Evolutionary conservation across 2,888 invertebrate species (phyloP).

Genomic region (Aphidoletes aphidimyza): DNA sequence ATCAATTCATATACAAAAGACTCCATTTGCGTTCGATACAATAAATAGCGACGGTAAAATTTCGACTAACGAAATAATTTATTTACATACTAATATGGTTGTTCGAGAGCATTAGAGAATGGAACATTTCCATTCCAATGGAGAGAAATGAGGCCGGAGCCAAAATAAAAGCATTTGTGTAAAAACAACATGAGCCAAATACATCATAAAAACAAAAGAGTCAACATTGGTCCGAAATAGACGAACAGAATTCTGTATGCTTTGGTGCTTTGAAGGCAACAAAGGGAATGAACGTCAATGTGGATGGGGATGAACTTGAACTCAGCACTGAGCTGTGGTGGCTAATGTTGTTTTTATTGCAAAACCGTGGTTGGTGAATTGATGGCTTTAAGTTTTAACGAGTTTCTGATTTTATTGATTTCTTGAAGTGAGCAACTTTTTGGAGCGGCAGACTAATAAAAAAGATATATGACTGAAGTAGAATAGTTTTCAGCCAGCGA

Average conservation of each 20-base stretch:
- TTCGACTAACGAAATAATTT: constrained; percentile 31
- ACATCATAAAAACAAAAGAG: constrained; percentile 12
- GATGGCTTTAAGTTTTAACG: constrained; percentile 48
- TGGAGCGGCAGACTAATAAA: too few species aligned
- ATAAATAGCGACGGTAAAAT: not conserved
- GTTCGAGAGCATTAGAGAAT: not conserved
- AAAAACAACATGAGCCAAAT: not conserved
- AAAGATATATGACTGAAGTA: too few species aligned
- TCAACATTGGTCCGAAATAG: not conserved
- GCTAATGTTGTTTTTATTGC: constrained; percentile 15
- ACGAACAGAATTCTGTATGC: too few species aligned
- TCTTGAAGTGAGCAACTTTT: not conserved
- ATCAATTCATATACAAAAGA: too few species aligned
- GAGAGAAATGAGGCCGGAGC: not conserved
- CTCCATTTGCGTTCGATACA: not conserved
- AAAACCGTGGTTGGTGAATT: not conserved
- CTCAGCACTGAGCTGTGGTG: not conserved
- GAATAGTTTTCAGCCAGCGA: too few species aligned
- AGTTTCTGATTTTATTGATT: constrained; percentile 33
- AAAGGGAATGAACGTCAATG: too few species aligned
- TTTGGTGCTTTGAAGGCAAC: too few species aligned
- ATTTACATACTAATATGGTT: constrained; percentile 46
- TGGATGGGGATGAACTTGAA: constrained; percentile 43
- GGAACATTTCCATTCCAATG: constrained; percentile 27
- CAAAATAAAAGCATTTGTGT: not conserved